A percentile compares a stretch with the other conserved stretches of the same genome.
These are phyloP conservation scores for Connochaetes taurinus DNA, from an alignment of 2,113 vertebrate species.

Conservation along the genomic window DNA sequence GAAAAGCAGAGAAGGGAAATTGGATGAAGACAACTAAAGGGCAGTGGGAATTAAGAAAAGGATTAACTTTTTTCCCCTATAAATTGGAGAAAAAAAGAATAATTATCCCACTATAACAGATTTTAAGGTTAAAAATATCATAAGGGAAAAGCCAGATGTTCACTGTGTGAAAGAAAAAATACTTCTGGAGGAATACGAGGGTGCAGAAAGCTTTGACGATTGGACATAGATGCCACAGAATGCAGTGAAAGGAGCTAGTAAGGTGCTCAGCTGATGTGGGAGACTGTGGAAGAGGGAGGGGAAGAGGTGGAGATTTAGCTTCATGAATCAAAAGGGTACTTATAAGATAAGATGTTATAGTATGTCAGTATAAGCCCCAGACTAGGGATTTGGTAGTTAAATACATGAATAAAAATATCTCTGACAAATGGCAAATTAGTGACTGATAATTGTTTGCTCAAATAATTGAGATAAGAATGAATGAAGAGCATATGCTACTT, in stretches of 20 bases:
- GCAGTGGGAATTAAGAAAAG: neutral
- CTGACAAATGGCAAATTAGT: slow-evolving; percentile 62
- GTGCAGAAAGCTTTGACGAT: neutral
- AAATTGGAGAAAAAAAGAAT: neutral
- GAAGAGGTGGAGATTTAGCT: neutral
- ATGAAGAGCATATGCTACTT: slow-evolving; percentile 55
- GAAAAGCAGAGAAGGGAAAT: neutral
- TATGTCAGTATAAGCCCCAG: slow-evolving; percentile 2
- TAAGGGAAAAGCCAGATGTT: neutral
- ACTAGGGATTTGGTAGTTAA: slow-evolving; percentile 51
- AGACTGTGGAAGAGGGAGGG: neutral
- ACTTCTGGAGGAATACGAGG: neutral
- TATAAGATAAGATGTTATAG: neutral
- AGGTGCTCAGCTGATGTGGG: neutral
- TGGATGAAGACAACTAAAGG: neutral
- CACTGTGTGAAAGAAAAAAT: neutral
- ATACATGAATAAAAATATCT: slow-evolving; percentile 54
- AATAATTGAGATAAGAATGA: slow-evolving; percentile 55
- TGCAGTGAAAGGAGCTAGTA: neutral
- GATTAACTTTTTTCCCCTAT: neutral
- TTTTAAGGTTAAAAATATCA: slow-evolving; percentile 8
- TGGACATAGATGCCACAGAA: neutral
- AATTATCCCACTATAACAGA: neutral
- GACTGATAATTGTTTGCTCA: slow-evolving; percentile 50
- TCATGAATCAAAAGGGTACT: neutral